Evolutionary conservation across 2,797 vertebrate genomes (phyloP).

Genomic region (Danio aesculapii): DNA sequence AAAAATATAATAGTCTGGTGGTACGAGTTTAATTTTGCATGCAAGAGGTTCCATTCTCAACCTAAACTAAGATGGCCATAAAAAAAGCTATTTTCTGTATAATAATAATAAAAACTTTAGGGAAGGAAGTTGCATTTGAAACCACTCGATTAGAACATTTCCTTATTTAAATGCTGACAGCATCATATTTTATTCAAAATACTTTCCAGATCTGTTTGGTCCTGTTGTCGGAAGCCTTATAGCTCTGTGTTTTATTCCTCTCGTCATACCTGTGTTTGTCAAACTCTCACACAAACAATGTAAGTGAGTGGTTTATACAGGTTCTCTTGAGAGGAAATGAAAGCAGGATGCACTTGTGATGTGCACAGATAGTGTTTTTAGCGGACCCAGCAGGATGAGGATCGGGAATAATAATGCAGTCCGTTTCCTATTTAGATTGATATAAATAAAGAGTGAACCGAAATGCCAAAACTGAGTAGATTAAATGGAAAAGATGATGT

Average conservation of each 20-base stretch:
- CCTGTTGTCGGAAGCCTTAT: not conserved
- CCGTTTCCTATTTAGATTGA: constrained; percentile 34
- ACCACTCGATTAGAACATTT: not conserved
- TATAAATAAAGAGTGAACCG: not conserved
- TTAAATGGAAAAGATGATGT: not conserved
- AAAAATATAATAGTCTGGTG: not conserved
- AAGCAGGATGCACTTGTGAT: constrained; percentile 30
- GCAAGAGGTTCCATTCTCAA: not conserved
- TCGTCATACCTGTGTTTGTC: constrained; percentile 4
- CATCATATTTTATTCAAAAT: not conserved
- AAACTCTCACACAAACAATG: not conserved
- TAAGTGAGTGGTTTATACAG: constrained; percentile 11
- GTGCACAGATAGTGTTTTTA: constrained; percentile 17
- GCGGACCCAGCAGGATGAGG: constrained; percentile 1
- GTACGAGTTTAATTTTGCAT: not conserved
- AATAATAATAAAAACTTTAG: too few species aligned
- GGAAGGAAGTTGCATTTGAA: not conserved
- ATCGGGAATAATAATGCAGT: constrained; percentile 26
- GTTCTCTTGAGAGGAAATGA: constrained; percentile 42
- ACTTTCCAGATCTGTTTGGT: not conserved
- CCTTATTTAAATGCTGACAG: not conserved
- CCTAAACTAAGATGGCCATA: too few species aligned
- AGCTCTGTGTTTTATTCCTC: not conserved
- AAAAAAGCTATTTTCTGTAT: too few species aligned
- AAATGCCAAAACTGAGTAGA: too few species aligned